A percentile compares a stretch with the other conserved stretches of the same genome.
Conservation (phyloP, 2,888 invertebrate species). For the Peribatodes rhomboidaria region DNA sequence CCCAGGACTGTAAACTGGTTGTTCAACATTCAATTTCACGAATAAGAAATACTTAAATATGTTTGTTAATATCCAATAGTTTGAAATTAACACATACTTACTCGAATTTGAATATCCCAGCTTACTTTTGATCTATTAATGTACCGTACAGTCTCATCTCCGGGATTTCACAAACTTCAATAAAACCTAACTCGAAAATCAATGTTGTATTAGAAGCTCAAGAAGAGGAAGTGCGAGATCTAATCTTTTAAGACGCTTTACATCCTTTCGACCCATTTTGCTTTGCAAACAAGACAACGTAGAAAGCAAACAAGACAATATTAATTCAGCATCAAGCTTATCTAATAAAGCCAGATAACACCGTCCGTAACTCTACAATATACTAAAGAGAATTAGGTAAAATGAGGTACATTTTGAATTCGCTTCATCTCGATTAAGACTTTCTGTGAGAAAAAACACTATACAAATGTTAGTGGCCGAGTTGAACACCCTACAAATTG, state of each 20-base stretch:
- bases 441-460: background rate
- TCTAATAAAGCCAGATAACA: background rate
- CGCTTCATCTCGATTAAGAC: background rate
- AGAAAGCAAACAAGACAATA: constrained; percentile 2
- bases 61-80: no score
- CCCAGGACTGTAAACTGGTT: no score
- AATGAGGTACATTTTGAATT: background rate
- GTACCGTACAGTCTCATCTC: background rate
- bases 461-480: constrained; percentile 1
- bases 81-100: no score
- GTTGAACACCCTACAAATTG: constrained; percentile 12
- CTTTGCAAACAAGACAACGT: constrained; percentile 5
- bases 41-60: no score
- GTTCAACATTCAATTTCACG: no score
- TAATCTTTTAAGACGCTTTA: constrained; percentile 5
- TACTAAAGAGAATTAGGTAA: no score
- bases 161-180: constrained; percentile 4
- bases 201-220: constrained; percentile 3
- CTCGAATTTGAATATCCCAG: background rate
- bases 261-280: constrained; percentile 9
- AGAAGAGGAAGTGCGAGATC: background rate
- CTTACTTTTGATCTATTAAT: background rate
- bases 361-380: background rate
- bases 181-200: constrained; percentile 1
- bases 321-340: background rate